Evolutionary conservation across 2,888 invertebrate genomes (phyloP), one percentile per base, ranked within the genome.

Genomic region (Minunthozetes semirufus): DNA sequence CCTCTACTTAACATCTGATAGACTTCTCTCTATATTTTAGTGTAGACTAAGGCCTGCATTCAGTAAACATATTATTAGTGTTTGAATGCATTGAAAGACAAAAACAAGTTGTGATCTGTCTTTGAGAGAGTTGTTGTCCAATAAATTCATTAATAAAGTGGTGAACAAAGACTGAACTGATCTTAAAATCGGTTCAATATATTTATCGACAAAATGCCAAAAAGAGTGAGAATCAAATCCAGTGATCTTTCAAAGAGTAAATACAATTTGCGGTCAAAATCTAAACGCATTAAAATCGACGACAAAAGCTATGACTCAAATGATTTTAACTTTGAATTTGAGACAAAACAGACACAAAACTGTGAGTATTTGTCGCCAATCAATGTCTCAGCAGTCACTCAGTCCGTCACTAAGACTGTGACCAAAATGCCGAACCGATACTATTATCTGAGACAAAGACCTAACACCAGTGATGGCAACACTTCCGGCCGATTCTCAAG

Each of bases 341-440:
- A 68, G 17, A 46, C 22, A 9, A n/a, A n/a, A n/a, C n/a, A n/a
- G n/a, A n/a, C n/a, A n/a, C 68, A 68, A 13, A 46, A 68, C 19
- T 68, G 68, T 15, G 68, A 38, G 17, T 3, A 66, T 19, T n/a
- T 66, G 38, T 38, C 66, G 1, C 22, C 5, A 15, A 38, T 38
- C 13, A 66, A 66, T 66, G 66, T 38, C 8, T 66, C 66, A 5
- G 38, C 9, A 11, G 33, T 68, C 4, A 46, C 2, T 11, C 63
- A 63, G 27, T 33, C 33, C 46, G 42, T 22, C 2, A 17, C 15
- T 22, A 68, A 68, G 46, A 22, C 33, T 4, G 33, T 68, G 38
- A 68, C 68, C 4, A 68, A 68, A 68, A 68, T 68, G 68, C 68
- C 68, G 22, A 68, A 68, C 42, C 38, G 42, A 38, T 68, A 19